Evolutionary conservation across 2,113 vertebrate genomes (phyloP), one percentile per base, ranked within the genome.

Genomic region (Symphodus melops): DNA sequence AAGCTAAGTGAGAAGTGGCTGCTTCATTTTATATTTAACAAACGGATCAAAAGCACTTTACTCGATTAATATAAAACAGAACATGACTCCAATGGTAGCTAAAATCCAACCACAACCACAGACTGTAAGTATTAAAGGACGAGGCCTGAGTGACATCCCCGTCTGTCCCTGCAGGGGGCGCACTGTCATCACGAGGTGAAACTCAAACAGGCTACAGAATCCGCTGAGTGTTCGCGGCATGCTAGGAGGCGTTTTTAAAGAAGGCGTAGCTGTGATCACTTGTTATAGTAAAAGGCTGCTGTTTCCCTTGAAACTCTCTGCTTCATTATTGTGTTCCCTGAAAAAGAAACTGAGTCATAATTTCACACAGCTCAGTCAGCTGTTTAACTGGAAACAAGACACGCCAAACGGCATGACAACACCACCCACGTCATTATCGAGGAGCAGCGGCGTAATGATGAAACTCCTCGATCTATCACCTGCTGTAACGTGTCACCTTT

Each of bases 321-420:
- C 39, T 66, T 69, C 16, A 58, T 17, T 76, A 23, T 55, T 73
- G 9, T 46, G 41, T 73, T 75, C 49, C 49, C 19, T 48, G 13
- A 37, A 72, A 68, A 79, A 66, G 53, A 68, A 66, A 57, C 49
- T 90, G 91, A 90, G 55, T 92, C 89, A 92, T 16, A 65, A 44
- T 65, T 78, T 86, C 64, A 70, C 17, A 23, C 9, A 68, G 72
- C 75, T 79, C 75, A 79, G 75, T 91, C 84, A 86, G 72, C 28
- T 65, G 49, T 76, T 79, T 84, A 48, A 81, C 83, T 89, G 87
- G 86, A 92, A 92, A 84, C 60, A 16, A 67, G 75, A 53, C 76
- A 79, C 60, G 36, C n/a, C 66, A 65, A 36, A 16, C 59, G 55
- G 44, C 53, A 64, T 59, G 11, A 62, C 49, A 48, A 59, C 69